These are phyloP conservation scores for Thomomys bottae DNA, from an alignment of 2,113 vertebrate genomes.

Conservation along the genomic window DNA sequence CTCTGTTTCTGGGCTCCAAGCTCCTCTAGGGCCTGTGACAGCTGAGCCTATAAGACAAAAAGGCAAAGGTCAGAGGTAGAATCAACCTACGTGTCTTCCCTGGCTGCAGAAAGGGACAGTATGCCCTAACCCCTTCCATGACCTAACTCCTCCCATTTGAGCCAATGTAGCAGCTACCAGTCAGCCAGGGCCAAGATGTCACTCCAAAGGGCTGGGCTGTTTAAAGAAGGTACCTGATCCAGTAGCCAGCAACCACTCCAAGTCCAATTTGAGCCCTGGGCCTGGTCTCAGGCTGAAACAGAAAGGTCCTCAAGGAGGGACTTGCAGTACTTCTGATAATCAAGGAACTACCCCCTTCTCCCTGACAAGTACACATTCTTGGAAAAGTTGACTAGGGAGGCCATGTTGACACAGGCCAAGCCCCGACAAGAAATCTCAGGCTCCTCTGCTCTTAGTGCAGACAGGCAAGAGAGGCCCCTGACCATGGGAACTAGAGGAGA, in stretches of 20 bases:
- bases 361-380: neutral
- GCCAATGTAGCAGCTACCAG: too few species aligned
- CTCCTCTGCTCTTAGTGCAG: neutral
- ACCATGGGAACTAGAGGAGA: neutral
- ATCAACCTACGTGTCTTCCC: neutral
- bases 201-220: too few species aligned
- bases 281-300: accelerated
- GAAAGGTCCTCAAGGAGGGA: neutral
- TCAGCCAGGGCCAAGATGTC: neutral
- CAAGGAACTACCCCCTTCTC: neutral
- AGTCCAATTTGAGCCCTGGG: neutral
- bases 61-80: neutral
- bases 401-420: neutral
- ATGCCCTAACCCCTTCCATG: neutral
- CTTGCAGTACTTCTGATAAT: neutral
- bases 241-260: too few species aligned
- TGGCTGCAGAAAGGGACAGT: neutral
- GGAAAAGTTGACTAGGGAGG: neutral
- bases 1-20: constrained; percentile 90
- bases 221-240: too few species aligned
- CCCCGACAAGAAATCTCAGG: too few species aligned
- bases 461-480: neutral
- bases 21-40: constrained; percentile 93
- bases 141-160: neutral
- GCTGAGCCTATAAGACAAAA: constrained; percentile 87